Evolutionary conservation across 2,888 invertebrate species (phyloP).

Genomic region (Heliconius sara): DNA sequence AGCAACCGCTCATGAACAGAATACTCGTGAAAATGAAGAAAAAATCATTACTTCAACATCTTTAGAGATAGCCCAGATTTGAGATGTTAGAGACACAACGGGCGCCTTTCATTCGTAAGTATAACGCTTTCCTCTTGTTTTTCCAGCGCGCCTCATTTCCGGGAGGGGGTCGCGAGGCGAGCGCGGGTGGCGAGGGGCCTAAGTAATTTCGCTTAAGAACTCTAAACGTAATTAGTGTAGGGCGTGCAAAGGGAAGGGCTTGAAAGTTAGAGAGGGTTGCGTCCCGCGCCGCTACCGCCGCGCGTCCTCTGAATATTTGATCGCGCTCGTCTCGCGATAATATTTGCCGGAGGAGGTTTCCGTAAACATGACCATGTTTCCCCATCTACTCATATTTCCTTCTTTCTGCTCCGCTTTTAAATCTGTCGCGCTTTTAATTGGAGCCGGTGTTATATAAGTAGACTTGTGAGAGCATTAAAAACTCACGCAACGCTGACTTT

Average conservation of each 20-base stretch:
- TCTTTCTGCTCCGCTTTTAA: constrained; percentile 72
- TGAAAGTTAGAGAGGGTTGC: constrained; percentile 86
- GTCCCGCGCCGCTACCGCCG: constrained; percentile 61
- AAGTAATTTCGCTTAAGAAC: constrained; percentile 88
- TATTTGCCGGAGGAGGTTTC: constrained; percentile 83
- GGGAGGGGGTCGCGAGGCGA: constrained; percentile 74
- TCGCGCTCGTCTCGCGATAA: constrained; percentile 82
- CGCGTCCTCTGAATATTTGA: constrained; percentile 82
- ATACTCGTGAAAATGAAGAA: constrained; percentile 80
- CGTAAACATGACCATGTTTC: constrained; percentile 81
- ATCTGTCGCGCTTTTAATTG: constrained; percentile 82
- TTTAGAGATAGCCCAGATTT: constrained; percentile 83
- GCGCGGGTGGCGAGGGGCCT: constrained; percentile 83
- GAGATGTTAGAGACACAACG: constrained; percentile 77
- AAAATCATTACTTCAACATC: constrained; percentile 84
- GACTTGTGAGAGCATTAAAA: constrained; percentile 82
- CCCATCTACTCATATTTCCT: constrained; percentile 75
- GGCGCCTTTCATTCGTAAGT: constrained; percentile 65
- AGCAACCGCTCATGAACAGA: constrained; percentile 84
- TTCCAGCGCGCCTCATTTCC: constrained; percentile 83
- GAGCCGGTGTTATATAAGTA: constrained; percentile 77
- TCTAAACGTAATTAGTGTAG: constrained; percentile 88
- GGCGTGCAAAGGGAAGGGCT: constrained; percentile 86
- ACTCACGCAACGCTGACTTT: constrained; percentile 74
- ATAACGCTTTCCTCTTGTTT: constrained; percentile 83